Conservation (phyloP, 2,113 vertebrate genomes). For the Tamias sibiricus region DNA sequence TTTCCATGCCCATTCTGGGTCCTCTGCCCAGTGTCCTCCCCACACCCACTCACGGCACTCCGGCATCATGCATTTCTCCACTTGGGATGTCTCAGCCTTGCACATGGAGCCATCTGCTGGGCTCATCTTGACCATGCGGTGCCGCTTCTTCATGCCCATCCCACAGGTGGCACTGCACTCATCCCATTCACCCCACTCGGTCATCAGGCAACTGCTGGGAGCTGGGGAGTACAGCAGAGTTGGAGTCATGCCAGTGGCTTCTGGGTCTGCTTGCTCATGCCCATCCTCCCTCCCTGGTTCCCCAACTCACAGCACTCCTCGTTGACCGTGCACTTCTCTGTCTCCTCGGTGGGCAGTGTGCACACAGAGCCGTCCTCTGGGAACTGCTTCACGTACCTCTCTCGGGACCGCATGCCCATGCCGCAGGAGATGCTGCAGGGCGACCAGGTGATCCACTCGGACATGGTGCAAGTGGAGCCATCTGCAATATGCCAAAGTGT, state of each 20-base stretch:
- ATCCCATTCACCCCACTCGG: slow-evolving; percentile 98
- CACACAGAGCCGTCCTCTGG: slow-evolving; percentile 97
- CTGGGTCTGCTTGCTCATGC: rapidly evolving
- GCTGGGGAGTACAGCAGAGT: slow-evolving; percentile 80
- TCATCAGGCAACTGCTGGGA: slow-evolving; percentile 96
- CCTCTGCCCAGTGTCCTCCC: not conserved
- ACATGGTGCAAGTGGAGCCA: slow-evolving; percentile 98
- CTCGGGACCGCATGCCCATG: slow-evolving; percentile 93
- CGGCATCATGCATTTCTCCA: slow-evolving; percentile 99
- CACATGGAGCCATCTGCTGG: slow-evolving; percentile 97
- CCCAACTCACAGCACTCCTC: slow-evolving; percentile 95
- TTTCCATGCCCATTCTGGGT: not conserved
- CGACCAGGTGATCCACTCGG: slow-evolving; percentile 99
- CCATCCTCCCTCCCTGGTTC: rapidly evolving
- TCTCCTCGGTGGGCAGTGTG: slow-evolving; percentile 95
- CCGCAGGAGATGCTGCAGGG: slow-evolving; percentile 96
- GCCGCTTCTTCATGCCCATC: slow-evolving; percentile 93
- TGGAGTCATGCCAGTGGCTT: rapidly evolving
- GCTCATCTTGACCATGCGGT: slow-evolving; percentile 97
- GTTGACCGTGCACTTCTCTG: slow-evolving; percentile 95
- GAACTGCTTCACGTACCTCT: slow-evolving; percentile 98
- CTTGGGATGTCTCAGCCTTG: slow-evolving; percentile 94
- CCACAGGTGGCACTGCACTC: slow-evolving; percentile 98
- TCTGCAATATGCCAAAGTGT: slow-evolving; percentile 87
- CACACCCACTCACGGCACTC: slow-evolving; percentile 94